phyloP scores from a whole-genome alignment of 92 coral and sea anemone species.

The Muricea muricata region DNA sequence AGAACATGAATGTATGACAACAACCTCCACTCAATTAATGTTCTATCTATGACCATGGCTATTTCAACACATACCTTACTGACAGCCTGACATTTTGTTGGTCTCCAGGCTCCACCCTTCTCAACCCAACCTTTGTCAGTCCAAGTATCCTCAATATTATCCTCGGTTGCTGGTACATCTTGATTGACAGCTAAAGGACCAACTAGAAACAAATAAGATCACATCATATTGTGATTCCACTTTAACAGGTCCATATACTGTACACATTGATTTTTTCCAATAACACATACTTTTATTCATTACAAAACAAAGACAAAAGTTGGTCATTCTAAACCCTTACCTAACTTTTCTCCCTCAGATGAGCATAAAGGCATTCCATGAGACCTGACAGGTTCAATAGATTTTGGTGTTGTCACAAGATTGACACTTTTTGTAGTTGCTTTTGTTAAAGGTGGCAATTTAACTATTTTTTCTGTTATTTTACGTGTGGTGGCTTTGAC shows the following conservation, averaged over 20 bases:
- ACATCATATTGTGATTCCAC: too few relatives aligned
- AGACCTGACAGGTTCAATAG: not conserved
- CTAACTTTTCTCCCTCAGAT: not conserved
- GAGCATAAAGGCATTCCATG: not conserved
- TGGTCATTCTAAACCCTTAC: not conserved
- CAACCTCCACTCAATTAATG: too few relatives aligned
- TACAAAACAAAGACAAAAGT: too few relatives aligned
- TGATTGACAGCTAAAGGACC: slow-evolving; percentile 86
- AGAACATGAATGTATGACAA: too few relatives aligned
- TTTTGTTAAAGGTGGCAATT: not conserved
- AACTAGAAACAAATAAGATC: slow-evolving; percentile 53
- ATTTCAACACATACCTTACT: slow-evolving; percentile 68
- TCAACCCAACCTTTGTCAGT: slow-evolving; percentile 81
- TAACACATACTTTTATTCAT: too few relatives aligned
- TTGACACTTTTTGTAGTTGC: not conserved
- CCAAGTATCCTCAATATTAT: slow-evolving; percentile 65
- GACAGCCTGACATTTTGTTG: slow-evolving; percentile 82
- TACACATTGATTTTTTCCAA: too few relatives aligned
- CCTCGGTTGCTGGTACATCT: slow-evolving; percentile 74
- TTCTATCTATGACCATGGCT: too few relatives aligned
- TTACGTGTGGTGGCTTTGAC: not conserved
- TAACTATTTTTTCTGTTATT: not conserved
- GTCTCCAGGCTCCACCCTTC: slow-evolving; percentile 95
- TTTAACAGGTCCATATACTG: not conserved
- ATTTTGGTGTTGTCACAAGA: not conserved